Conservation (phyloP, 2,888 invertebrate species). For the Gisinianus flammeolus region DNA sequence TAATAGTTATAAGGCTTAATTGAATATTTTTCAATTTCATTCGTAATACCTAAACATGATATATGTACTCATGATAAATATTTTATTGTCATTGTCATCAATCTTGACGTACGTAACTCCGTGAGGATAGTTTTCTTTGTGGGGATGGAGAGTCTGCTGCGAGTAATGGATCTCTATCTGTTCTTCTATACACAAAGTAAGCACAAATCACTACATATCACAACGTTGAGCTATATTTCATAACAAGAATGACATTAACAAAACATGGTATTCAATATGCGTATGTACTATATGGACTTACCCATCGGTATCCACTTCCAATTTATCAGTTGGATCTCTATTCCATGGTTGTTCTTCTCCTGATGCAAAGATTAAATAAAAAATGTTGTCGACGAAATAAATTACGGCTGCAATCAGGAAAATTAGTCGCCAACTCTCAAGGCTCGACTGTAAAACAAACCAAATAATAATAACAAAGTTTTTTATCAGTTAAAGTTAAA, state of each 20-base stretch:
- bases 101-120: background rate
- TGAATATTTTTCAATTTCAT: background rate
- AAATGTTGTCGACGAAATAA: constrained; percentile 50
- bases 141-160: background rate
- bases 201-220: background rate
- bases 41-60: background rate
- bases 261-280: background rate
- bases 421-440: constrained; percentile 51
- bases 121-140: background rate
- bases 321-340: constrained; percentile 38
- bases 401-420: constrained; percentile 52
- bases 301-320: background rate
- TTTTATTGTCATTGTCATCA: background rate
- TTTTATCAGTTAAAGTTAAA: constrained; percentile 1
- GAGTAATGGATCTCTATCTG: constrained; percentile 9
- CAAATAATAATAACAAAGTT: background rate
- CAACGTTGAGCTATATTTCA: background rate
- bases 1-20: too few species aligned
- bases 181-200: background rate
- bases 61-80: background rate
- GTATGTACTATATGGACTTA: background rate
- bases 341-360: constrained; percentile 57
- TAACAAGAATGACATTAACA: background rate
- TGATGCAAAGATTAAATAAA: constrained; percentile 52
- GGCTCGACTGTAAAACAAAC: constrained; percentile 41